These are phyloP conservation scores for Castor canadensis DNA, from an alignment of 2,113 vertebrate species.

Conservation along the genomic window DNA sequence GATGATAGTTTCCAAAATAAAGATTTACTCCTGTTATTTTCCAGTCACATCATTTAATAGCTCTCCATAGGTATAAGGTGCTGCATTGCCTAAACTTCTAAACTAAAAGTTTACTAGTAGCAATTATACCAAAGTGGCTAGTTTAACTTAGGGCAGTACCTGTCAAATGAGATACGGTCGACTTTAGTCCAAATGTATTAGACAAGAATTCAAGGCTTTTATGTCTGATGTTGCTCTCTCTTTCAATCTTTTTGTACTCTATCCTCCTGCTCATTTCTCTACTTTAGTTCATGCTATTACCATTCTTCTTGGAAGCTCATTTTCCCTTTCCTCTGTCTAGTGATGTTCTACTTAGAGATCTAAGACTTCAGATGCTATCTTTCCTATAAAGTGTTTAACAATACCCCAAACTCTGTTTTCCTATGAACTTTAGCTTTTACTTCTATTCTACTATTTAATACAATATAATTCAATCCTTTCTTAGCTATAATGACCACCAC, in stretches of 20 bases:
- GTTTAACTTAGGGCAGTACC: not conserved
- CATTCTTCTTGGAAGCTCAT: not conserved
- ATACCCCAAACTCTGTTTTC: not conserved
- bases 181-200: not conserved
- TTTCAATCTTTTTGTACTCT: not conserved
- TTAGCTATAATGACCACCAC: not conserved
- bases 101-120: not conserved
- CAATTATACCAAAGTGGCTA: not conserved
- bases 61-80: not conserved
- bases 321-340: not conserved
- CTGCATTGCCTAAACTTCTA: not conserved
- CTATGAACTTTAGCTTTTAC: not conserved
- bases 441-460: not conserved
- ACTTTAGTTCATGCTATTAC: not conserved
- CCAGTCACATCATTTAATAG: not conserved
- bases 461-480: not conserved
- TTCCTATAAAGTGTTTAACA: not conserved
- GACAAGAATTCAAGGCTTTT: not conserved
- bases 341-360: not conserved
- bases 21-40: not conserved
- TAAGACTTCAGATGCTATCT: not conserved
- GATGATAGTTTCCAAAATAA: not conserved
- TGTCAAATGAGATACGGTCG: not conserved
- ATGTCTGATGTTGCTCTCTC: not conserved
- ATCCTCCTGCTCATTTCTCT: not conserved